Percentiles rank a stretch among this genome's conserved stretches.
Evolutionary conservation across 2,113 vertebrate genomes (phyloP).

Genomic region (Platycercus adscitus): DNA sequence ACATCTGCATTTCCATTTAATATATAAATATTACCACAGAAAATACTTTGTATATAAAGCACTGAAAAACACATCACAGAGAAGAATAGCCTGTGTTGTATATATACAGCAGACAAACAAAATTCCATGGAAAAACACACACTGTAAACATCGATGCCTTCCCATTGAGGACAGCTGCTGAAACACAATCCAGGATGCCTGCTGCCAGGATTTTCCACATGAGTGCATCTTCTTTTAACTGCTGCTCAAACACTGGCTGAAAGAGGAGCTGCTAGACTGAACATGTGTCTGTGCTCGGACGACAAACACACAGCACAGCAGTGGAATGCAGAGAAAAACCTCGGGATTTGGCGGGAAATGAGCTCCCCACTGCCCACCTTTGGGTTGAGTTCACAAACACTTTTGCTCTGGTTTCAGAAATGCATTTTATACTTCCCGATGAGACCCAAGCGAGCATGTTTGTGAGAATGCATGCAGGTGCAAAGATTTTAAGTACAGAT

Average conservation of each 20-base stretch:
- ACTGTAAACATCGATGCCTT: constrained; percentile 60
- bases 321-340: constrained; percentile 55
- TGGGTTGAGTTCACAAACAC: background rate
- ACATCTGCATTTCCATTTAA: background rate
- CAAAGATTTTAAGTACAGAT: background rate
- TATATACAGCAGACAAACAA: constrained; percentile 38
- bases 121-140: constrained; percentile 70
- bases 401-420: background rate
- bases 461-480: fast-evolving
- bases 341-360: background rate
- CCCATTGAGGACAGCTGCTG: constrained; percentile 63
- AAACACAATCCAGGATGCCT: constrained; percentile 60
- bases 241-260: constrained; percentile 56
- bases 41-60: background rate
- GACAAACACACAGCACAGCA: constrained; percentile 35
- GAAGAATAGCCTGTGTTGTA: constrained; percentile 46
- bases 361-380: background rate
- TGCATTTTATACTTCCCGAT: fast-evolving
- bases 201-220: constrained; percentile 72
- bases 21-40: background rate
- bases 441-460: fast-evolving
- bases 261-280: constrained; percentile 64
- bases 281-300: constrained; percentile 50
- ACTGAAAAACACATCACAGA: background rate
- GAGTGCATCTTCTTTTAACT: constrained; percentile 65